Evolutionary conservation across 1,140 invertebrate species (phyloP), one percentile per base, ranked within the genome.

Genomic region (Listronotus oregonensis): DNA sequence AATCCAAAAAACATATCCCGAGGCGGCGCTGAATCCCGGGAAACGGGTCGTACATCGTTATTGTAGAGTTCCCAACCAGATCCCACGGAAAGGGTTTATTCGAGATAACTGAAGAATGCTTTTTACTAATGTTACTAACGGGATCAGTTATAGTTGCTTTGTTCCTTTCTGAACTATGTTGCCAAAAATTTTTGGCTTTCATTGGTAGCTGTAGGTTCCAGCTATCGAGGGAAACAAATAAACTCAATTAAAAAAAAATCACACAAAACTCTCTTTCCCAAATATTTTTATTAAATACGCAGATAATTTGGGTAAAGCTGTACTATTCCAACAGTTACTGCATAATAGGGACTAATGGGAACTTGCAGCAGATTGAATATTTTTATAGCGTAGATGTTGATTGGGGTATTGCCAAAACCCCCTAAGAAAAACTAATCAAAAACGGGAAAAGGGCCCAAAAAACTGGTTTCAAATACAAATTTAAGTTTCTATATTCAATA

Each of bases 51-150:
- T 1, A 89, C 86, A 67, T 87, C 80, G 0, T 85, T 82, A 17
- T 84, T 83, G 69, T 84, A 88, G 1, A 85, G 87, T 77, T 91
- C 90, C 89, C 89, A 27, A 89, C 87, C 1, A 92, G 78, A 37
- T 91, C 84, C 90, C 90, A 92, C 9, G 90, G 89, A 3, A 92
- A 71, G 27, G 88, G 76, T 43, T 88, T 77, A n/a, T 0, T 87
- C 86, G 1, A 85, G 75, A 66, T 90, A 88, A 0, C 87, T 83
- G 11, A 89, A 78, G 66, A 91, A 87, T 1, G 89, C 89, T 1
- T 85, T 75, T 3, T 47, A 91, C 83, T 15, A 92, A 75, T 0
- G 89, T 79, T 0, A 82, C 83, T 4, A 85, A 82, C 0, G 90
- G 89, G 1, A 91, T 76, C 89, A 91, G 0, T 84, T 82, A 64